These are phyloP conservation scores for Anas platyrhynchos DNA, from an alignment of 2,113 vertebrate genomes.

Conservation along the genomic window DNA sequence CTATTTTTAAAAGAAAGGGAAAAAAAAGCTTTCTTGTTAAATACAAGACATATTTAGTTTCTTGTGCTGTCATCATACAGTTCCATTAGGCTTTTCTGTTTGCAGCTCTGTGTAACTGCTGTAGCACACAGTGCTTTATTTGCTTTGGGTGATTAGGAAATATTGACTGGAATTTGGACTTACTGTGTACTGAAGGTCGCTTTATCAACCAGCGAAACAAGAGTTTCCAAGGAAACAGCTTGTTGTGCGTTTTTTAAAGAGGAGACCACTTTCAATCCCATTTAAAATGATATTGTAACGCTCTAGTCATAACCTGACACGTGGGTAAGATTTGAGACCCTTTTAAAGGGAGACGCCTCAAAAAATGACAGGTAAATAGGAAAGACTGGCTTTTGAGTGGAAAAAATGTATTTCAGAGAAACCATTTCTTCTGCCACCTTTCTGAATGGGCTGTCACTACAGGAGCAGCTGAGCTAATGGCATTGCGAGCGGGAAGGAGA, in stretches of 20 bases:
- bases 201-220: slow-evolving; percentile 1
- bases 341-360: not conserved
- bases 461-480: not conserved
- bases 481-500: not conserved
- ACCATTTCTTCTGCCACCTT: not conserved
- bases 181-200: not conserved
- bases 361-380: not conserved
- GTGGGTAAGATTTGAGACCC: not conserved
- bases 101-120: not conserved
- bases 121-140: not conserved
- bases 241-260: not conserved
- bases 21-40: not conserved
- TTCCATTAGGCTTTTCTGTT: not conserved
- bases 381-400: not conserved
- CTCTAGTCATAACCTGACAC: not conserved
- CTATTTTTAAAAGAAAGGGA: not conserved
- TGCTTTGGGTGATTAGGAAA: slow-evolving; percentile 26
- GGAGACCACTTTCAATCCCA: not conserved
- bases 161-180: slow-evolving; percentile 15
- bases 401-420: not conserved
- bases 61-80: not conserved
- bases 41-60: not conserved
- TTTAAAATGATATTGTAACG: not conserved
- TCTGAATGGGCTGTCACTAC: not conserved
- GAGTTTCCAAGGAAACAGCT: slow-evolving; percentile 12